Conservation (phyloP, 2,888 invertebrate species). For the Dastarcus helophoroides region DNA sequence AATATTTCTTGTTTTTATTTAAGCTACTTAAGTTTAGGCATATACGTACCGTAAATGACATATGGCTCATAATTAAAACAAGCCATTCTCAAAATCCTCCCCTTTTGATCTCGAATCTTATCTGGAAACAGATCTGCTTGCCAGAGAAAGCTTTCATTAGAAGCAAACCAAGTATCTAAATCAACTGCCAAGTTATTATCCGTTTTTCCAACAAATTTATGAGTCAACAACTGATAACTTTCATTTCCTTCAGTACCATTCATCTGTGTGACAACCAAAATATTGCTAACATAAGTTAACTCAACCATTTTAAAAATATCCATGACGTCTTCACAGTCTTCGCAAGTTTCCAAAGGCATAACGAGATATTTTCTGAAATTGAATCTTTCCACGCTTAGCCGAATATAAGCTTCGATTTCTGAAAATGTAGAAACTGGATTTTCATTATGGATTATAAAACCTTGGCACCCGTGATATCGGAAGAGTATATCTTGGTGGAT, state of each 20-base stretch:
- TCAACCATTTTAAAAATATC: background rate
- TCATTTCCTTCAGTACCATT: background rate
- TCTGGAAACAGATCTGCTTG: background rate
- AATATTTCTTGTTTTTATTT: no score
- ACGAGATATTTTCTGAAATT: background rate
- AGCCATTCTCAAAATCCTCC: background rate
- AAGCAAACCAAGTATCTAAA: constrained; percentile 1
- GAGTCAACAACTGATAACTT: background rate
- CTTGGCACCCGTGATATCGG: constrained; percentile 1
- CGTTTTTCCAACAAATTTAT: background rate
- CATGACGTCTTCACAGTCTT: background rate
- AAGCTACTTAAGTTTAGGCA: no score
- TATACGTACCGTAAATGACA: background rate
- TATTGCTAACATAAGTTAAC: background rate
- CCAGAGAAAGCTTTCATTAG: background rate
- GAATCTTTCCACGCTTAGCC: background rate
- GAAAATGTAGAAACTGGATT: background rate
- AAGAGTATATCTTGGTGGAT: no score
- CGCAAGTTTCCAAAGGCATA: background rate
- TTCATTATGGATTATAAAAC: background rate
- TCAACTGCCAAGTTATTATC: background rate
- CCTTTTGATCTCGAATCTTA: background rate
- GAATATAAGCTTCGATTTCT: background rate
- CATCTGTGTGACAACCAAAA: background rate
- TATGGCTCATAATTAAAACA: background rate